phyloP scores from a whole-genome alignment of 2,888 invertebrate genomes.

The Macrophya annulata region DNA sequence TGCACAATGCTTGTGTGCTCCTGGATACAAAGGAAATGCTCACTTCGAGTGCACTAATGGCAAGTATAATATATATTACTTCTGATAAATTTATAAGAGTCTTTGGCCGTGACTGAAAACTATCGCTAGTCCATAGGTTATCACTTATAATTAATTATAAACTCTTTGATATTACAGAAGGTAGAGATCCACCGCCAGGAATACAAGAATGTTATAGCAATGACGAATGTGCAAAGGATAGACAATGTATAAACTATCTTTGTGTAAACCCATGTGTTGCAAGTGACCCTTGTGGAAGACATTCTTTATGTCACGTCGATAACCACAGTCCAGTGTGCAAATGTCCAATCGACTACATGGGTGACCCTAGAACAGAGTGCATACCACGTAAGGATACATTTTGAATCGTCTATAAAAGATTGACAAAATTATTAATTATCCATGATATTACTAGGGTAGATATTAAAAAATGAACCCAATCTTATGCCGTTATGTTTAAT shows the following conservation, averaged over 20 bases:
- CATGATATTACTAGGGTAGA: background rate
- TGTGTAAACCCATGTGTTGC: slow-evolving; percentile 90
- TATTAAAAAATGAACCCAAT: background rate
- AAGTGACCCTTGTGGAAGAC: slow-evolving; percentile 87
- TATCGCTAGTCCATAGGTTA: background rate
- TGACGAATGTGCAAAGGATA: slow-evolving; percentile 89
- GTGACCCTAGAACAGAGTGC: slow-evolving; percentile 88
- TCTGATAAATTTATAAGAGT: background rate
- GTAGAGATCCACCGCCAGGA: slow-evolving; percentile 70
- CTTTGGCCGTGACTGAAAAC: background rate
- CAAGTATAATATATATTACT: slow-evolving; percentile 73
- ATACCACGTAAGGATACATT: slow-evolving; percentile 87
- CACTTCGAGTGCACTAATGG: slow-evolving; percentile 88
- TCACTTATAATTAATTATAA: background rate
- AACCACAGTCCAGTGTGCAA: slow-evolving; percentile 89
- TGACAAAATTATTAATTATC: background rate
- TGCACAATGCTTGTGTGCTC: slow-evolving; percentile 89
- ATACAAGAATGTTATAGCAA: slow-evolving; percentile 87
- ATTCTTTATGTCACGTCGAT: slow-evolving; percentile 91
- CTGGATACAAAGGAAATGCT: slow-evolving; percentile 90
- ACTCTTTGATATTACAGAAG: slow-evolving; percentile 63
- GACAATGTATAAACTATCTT: slow-evolving; percentile 88
- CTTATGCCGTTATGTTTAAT: slow-evolving; percentile 19
- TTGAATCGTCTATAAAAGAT: background rate
- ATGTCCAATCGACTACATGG: slow-evolving; percentile 90